These are phyloP conservation scores for Atta cephalotes DNA, from an alignment of 1,140 invertebrate genomes.

Conservation along the genomic window DNA sequence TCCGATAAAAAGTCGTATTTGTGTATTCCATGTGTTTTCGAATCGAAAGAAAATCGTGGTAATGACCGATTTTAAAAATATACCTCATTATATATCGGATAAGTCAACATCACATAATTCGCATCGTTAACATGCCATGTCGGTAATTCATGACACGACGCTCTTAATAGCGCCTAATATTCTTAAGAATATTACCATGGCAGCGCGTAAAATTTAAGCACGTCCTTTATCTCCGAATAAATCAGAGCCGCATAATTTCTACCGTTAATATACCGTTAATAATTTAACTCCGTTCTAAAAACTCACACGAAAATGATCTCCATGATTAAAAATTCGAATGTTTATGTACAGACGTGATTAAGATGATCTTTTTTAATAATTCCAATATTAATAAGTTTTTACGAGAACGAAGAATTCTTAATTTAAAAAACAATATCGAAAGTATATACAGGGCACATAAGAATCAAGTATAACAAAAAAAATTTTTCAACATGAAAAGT, in stretches of 20 bases:
- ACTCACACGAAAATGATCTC: neutral
- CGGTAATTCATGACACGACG: slow-evolving; percentile 41
- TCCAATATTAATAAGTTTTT: neutral
- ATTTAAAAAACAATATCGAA: too few species aligned
- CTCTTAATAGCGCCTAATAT: slow-evolving; percentile 61
- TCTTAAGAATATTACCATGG: slow-evolving; percentile 61
- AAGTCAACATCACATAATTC: slow-evolving; percentile 60
- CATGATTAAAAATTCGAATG: slow-evolving; percentile 8
- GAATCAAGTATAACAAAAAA: too few species aligned
- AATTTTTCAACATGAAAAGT: too few species aligned
- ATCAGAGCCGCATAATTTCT: slow-evolving; percentile 53
- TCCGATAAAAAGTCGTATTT: neutral
- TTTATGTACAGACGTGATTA: neutral
- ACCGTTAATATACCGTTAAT: slow-evolving; percentile 54
- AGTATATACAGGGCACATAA: too few species aligned
- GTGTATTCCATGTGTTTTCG: neutral
- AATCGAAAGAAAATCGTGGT: neutral
- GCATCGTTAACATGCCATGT: slow-evolving; percentile 51
- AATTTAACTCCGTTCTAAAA: slow-evolving; percentile 31
- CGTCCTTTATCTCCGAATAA: slow-evolving; percentile 48
- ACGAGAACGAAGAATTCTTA: too few species aligned
- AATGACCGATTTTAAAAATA: slow-evolving; percentile 2
- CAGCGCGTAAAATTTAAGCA: slow-evolving; percentile 55
- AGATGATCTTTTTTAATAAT: neutral
- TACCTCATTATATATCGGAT: neutral